Base-by-base conservation (phyloP, 2,888 invertebrate species). In the Hirtodrosophila confusa region DNA sequence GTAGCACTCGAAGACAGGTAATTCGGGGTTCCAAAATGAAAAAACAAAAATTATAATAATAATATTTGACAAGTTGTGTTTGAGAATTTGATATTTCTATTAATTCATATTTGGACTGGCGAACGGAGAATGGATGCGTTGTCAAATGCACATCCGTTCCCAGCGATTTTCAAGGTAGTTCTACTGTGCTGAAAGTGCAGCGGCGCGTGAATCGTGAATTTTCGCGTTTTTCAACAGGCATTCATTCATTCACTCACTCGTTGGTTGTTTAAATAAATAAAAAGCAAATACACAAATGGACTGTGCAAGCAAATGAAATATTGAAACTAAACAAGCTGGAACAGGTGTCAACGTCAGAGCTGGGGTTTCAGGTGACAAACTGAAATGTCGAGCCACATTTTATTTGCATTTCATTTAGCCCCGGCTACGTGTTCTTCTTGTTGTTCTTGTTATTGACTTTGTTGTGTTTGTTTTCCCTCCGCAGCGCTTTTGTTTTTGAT, bases 371-470 rank as follows among this genome's bases (percentile, higher is more conserved):
- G 58, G 57, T 77, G 80, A 69, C 79, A 79, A 61, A 48, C 58
- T 24, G 33, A 80, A 62, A 12, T 56, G 83, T 63, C 63, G 50
- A 10, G 36, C 58, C 54, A 78, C 55, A 79, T 67, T 70, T 68
- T 84, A 84, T 84, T 84, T 84, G 82, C 85, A 86, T 88, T 84
- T 84, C 87, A 86, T 84, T 86, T 80, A 71, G 71, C 49, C 37
- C 10, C 39, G 27, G 33, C 33, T 73, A 37, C 33, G 53, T 40
- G 64, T 35, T 49, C 50, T 41, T 10, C 41, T 24, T 9, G 17
- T 57, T 49, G 12, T 44, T 29, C 23, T 33, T 27, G 5, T 60
- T 47, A 7, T 11, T 33, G 33, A 17, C 17, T 17, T 54, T 36
- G 48, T 17, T 48, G 49, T 47, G 24, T 62, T 58, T 45, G 41